Evolutionary conservation across 2,113 vertebrate genomes (phyloP), one percentile per base, ranked within the genome.

Genomic region (Mystacornis crossleyi): DNA sequence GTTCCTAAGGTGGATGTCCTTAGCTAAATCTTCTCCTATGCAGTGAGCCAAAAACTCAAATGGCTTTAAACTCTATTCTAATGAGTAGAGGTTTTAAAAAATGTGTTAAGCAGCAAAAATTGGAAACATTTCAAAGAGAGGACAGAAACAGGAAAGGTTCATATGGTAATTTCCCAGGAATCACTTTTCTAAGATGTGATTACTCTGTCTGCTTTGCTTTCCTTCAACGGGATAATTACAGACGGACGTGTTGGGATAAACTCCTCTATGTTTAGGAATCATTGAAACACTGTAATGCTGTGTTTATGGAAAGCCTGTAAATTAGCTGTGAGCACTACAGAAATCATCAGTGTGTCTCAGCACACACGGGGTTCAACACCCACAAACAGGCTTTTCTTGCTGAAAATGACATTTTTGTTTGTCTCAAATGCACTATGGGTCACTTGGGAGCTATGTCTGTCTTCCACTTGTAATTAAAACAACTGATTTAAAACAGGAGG

Each of bases 231-330:
- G 65, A 67, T 93, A 96, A 96, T 97, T 95, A 71, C 89, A 89
- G 74, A 25, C 21, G 3, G 74, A 25, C 21, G 3, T 78, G 72
- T 86, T 89, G 71, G 83, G 94, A 89, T 91, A 71, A 95, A 86
- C 69, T 93, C 70, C 51, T 94, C 94, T 84, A 33, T 89, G 91
- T 93, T 92, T 94, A 92, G 83, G 91, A 95, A 60, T 73, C 73
- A 79, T 6, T 86, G 77, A 95, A 81, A 61, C 36, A 33, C 57
- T 95, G 4, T 95, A 90, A 94, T 93, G 81, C 48, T 64, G 0
- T 94, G 87, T 91, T 94, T 91, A 81, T 89, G 81, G 71, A 71
- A 95, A 87, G 92, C 64, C 64, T 92, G 66, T 50, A 96, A 96
- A 97, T 91, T 92, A 91, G 81, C 92, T 94, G 45, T 82, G 85